Percentiles rank a stretch among this genome's conserved stretches.
Evolutionary conservation across 2,113 vertebrate genomes (phyloP).

Genomic region (Tenrec ecaudatus): DNA sequence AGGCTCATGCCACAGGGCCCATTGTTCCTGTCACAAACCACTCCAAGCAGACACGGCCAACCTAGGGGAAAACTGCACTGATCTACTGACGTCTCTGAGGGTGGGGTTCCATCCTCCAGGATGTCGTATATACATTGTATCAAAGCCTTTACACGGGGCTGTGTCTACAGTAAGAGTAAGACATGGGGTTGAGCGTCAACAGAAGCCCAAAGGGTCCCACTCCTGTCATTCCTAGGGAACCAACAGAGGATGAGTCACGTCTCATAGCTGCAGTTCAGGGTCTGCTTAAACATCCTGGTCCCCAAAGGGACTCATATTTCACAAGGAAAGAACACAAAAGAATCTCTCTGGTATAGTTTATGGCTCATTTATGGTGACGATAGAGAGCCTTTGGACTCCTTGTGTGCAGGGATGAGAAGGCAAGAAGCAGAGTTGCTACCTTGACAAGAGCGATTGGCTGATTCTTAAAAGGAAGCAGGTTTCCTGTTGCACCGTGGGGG

Average conservation of each 20-base stretch:
- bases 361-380: neutral
- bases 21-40: too few species aligned
- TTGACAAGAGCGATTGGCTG: neutral
- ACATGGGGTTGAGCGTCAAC: neutral
- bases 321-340: too few species aligned
- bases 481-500: fast-evolving
- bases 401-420: neutral
- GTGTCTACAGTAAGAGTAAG: neutral
- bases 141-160: neutral
- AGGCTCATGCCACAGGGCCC: neutral
- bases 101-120: neutral
- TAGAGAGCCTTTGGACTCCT: neutral
- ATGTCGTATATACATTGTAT: fast-evolving
- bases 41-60: neutral
- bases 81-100: neutral
- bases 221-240: too few species aligned
- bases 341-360: neutral
- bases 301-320: neutral
- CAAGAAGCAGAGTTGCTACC: neutral
- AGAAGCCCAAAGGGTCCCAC: neutral
- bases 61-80: neutral
- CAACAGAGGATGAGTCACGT: too few species aligned
- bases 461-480: neutral
- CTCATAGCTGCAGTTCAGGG: neutral
- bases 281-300: neutral